phyloP scores from a whole-genome alignment of 37 sponge, comb jelly and placozoan species.

The Crambe crambe region DNA sequence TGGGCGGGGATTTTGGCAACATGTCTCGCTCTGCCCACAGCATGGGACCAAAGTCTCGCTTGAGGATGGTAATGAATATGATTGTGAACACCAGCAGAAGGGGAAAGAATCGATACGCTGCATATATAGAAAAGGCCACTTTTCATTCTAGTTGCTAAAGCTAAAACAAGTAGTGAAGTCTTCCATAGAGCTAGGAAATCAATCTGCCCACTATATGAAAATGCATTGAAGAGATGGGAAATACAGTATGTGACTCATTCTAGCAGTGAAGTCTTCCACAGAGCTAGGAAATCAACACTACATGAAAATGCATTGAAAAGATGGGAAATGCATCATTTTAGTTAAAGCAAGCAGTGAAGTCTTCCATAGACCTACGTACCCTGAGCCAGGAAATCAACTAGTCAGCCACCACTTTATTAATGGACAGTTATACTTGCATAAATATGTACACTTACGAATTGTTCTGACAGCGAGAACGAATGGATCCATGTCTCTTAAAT shows the following conservation, averaged over 20 bases:
- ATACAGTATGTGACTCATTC: too few relatives aligned
- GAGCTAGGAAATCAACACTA: background rate
- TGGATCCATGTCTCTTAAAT: background rate
- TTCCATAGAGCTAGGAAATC: too few relatives aligned
- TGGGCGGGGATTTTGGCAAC: background rate
- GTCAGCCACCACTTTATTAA: background rate
- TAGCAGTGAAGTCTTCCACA: background rate
- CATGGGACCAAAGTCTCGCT: conserved; percentile 51
- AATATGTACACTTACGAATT: conserved; percentile 26
- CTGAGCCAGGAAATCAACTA: too few relatives aligned
- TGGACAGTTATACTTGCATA: background rate
- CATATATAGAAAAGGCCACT: background rate
- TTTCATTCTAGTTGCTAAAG: too few relatives aligned
- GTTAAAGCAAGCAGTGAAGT: too few relatives aligned
- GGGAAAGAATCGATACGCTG: conserved; percentile 56
- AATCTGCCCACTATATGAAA: background rate
- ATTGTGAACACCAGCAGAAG: conserved; percentile 33
- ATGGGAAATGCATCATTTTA: too few relatives aligned
- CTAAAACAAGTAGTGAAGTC: too few relatives aligned
- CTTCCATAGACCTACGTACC: too few relatives aligned
- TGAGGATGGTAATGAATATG: conserved; percentile 16
- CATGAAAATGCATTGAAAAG: background rate
- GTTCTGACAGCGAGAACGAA: conserved; percentile 26
- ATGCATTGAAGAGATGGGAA: too few relatives aligned
- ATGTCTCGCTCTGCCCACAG: conserved; percentile 22